These are phyloP conservation scores for Tympanuchus pallidicinctus DNA, from an alignment of 2,113 vertebrate genomes.

Conservation along the genomic window DNA sequence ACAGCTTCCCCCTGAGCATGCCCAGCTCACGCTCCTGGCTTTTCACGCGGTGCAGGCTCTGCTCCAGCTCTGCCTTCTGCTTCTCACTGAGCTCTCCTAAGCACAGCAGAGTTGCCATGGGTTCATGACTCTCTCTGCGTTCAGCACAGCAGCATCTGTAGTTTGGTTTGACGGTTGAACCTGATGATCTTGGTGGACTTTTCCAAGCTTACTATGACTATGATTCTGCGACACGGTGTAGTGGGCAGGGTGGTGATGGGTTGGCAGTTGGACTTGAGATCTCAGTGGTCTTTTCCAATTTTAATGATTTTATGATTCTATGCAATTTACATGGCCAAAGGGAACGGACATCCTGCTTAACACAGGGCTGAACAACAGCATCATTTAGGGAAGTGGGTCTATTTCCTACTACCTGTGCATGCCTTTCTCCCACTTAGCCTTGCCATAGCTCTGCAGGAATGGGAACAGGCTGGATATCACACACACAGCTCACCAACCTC, in stretches of 20 bases:
- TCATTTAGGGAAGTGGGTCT: background rate
- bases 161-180: background rate
- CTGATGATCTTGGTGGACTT: too few relatives aligned
- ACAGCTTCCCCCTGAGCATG: conserved; percentile 70
- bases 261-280: too few relatives aligned
- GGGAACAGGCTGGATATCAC: background rate
- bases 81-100: conserved; percentile 82
- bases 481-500: conserved; percentile 63
- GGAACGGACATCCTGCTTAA: background rate
- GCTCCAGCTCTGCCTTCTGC: conserved; percentile 82
- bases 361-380: background rate
- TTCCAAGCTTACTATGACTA: too few relatives aligned
- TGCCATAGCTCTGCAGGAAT: fast-evolving
- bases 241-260: too few relatives aligned
- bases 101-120: background rate
- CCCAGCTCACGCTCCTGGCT: conserved; percentile 68
- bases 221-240: too few relatives aligned
- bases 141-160: background rate
- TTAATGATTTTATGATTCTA: too few relatives aligned
- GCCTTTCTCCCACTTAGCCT: background rate
- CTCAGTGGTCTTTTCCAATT: too few relatives aligned
- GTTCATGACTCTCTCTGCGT: background rate
- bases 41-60: conserved; percentile 66
- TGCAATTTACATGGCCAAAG: background rate
- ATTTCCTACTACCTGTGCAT: fast-evolving